phyloP scores from a whole-genome alignment of 2,797 vertebrate species.

The Pristis pectinata region DNA sequence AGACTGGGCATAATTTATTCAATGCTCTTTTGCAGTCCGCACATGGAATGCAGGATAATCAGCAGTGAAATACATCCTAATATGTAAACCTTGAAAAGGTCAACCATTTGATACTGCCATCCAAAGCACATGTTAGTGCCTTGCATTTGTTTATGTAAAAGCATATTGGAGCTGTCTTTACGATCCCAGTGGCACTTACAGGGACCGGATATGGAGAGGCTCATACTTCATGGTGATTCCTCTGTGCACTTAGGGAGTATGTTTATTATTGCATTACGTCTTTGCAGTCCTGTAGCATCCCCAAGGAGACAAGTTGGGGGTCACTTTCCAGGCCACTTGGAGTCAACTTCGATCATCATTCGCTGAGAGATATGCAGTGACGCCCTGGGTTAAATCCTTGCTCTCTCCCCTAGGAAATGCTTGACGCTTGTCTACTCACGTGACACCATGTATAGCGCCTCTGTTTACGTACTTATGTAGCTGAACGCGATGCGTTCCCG shows the following conservation, averaged over 20 bases:
- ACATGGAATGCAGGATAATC: background rate
- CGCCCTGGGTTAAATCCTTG: background rate
- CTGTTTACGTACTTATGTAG: background rate
- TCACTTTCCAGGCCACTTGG: background rate
- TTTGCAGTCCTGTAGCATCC: background rate
- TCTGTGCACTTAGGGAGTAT: background rate
- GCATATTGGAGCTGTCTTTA: background rate
- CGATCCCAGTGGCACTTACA: background rate
- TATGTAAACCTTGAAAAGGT: background rate
- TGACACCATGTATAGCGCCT: background rate
- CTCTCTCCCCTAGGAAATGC: background rate
- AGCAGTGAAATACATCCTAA: background rate
- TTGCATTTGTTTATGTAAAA: background rate
- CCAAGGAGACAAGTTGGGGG: background rate
- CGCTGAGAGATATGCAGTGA: background rate
- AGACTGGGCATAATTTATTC: background rate
- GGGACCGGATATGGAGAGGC: background rate
- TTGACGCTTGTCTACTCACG: background rate
- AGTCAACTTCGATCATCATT: background rate
- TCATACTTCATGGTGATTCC: background rate
- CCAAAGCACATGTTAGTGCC: background rate
- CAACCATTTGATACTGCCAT: background rate
- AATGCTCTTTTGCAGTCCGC: background rate
- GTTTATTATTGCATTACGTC: background rate
- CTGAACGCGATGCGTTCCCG: too few relatives aligned